Evolutionary conservation across 2,113 vertebrate species (phyloP).

Genomic region (Galemys pyrenaicus): DNA sequence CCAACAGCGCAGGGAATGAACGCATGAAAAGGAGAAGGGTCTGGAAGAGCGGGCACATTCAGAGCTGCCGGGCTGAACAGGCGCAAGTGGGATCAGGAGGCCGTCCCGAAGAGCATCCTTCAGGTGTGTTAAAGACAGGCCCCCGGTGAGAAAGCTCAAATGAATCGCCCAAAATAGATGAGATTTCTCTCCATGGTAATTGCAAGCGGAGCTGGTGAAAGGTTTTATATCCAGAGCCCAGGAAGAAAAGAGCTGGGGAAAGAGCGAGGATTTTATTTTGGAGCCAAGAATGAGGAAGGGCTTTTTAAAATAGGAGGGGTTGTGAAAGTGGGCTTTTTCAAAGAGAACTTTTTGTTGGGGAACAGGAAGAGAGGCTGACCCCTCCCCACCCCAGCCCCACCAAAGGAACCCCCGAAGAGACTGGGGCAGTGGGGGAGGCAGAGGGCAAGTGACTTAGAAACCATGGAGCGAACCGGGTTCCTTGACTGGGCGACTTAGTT

Average conservation of each 20-base stretch:
- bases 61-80: slow-evolving; percentile 21
- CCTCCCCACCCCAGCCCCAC: no score
- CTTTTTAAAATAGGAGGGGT: neutral
- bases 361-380: neutral
- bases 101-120: slow-evolving; percentile 35
- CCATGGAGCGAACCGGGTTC: neutral
- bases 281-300: neutral
- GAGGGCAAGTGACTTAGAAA: neutral
- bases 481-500: neutral
- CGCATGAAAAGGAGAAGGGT: slow-evolving; percentile 9
- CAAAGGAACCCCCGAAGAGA: no score
- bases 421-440: neutral
- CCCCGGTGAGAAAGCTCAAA: neutral
- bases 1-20: slow-evolving; percentile 25
- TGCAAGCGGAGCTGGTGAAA: neutral
- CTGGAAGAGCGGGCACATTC: neutral
- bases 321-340: neutral
- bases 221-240: neutral
- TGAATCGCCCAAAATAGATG: slow-evolving; percentile 59
- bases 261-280: slow-evolving; percentile 36
- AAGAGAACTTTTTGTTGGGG: neutral
- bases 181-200: slow-evolving; percentile 61
- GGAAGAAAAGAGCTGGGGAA: slow-evolving; percentile 25
- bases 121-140: slow-evolving; percentile 56
- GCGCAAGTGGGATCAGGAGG: neutral